Conservation (phyloP, 2,797 vertebrate genomes). For the Pogoniulus pusillus region DNA sequence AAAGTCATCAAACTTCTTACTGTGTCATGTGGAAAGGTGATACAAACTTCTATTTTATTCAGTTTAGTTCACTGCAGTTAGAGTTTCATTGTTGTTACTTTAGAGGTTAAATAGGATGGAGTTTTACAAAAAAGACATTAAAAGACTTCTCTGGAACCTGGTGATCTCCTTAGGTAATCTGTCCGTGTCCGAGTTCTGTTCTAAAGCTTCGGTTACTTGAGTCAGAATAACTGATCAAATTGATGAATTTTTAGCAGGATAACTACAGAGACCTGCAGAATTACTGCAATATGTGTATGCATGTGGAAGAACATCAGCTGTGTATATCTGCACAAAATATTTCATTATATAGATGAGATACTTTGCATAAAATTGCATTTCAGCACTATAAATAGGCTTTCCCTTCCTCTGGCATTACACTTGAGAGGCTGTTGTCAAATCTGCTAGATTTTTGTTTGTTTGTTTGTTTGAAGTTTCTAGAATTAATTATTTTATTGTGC, state of each 20-base stretch:
- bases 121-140: neutral
- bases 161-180: neutral
- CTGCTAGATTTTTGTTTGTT: neutral
- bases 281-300: neutral
- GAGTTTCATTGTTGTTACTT: neutral
- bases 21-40: neutral
- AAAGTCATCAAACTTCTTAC: neutral
- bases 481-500: neutral
- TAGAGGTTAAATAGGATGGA: neutral
- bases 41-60: neutral
- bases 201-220: neutral
- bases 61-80: neutral
- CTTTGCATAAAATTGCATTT: neutral
- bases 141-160: neutral
- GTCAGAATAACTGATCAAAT: rapidly evolving
- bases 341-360: neutral
- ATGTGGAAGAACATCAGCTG: neutral
- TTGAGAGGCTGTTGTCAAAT: neutral
- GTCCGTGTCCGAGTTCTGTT: neutral
- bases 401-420: neutral
- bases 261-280: neutral
- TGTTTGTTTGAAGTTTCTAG: neutral
- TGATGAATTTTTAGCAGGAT: neutral
- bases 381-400: neutral
- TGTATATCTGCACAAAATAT: neutral